These are phyloP conservation scores for Omphaloscelis lunosa DNA, from an alignment of 2,888 invertebrate species.

Conservation along the genomic window DNA sequence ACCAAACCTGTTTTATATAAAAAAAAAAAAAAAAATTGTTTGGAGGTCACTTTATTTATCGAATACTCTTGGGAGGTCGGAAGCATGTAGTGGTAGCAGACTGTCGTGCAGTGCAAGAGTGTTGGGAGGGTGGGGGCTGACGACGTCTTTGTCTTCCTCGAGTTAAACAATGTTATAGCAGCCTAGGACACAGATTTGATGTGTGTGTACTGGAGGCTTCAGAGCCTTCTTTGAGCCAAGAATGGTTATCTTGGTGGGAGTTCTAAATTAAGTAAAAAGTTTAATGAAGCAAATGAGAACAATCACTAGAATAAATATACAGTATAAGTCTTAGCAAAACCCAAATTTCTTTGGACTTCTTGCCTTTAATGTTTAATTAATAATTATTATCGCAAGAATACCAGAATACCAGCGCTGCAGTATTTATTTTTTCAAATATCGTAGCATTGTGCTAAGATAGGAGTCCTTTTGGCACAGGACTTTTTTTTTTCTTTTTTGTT, in stretches of 20 bases:
- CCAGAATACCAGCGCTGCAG: too few relatives aligned
- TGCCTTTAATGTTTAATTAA: too few relatives aligned
- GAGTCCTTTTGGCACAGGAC: too few relatives aligned
- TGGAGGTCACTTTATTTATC: constrained; percentile 25
- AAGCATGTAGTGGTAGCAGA: constrained; percentile 9
- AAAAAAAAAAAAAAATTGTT: too few relatives aligned
- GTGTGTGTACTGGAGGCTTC: neutral
- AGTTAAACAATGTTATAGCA: constrained; percentile 4
- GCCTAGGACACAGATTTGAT: neutral
- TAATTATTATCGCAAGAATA: too few relatives aligned
- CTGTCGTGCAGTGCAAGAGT: constrained; percentile 9
- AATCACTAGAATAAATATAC: too few relatives aligned
- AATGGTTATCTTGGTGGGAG: too few relatives aligned
- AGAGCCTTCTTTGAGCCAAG: neutral
- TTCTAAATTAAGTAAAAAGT: neutral
- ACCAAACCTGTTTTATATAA: neutral
- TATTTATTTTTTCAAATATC: too few relatives aligned
- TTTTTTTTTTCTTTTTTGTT: too few relatives aligned
- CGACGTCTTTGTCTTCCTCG: constrained; percentile 1
- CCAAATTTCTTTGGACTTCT: neutral
- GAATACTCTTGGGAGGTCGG: constrained; percentile 11
- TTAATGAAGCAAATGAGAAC: too few relatives aligned
- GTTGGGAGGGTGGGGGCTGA: constrained; percentile 1
- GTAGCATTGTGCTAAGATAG: too few relatives aligned
- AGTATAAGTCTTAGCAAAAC: too few relatives aligned